phyloP scores from a whole-genome alignment of 2,113 vertebrate species.

The Aphelocoma coerulescens region DNA sequence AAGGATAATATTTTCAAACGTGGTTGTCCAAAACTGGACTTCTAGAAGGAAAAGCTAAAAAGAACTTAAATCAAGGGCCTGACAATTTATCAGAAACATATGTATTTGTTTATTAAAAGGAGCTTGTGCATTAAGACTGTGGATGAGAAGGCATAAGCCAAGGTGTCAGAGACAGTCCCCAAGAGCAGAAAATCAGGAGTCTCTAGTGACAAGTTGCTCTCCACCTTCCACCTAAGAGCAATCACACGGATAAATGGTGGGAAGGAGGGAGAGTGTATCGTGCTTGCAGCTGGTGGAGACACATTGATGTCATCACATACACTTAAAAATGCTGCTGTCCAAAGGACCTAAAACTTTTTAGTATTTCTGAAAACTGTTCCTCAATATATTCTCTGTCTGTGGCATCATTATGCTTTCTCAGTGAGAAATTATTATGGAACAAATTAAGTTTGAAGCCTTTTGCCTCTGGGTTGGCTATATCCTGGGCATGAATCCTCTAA shows the following conservation, averaged over 20 bases:
- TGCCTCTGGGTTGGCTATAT: not conserved
- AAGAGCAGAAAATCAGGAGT: not conserved
- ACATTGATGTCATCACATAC: not conserved
- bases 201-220: not conserved
- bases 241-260: not conserved
- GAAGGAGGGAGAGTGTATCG: not conserved
- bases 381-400: not conserved
- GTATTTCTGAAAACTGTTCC: not conserved
- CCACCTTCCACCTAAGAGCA: not conserved
- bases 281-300: not conserved
- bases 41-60: not conserved
- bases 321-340: not conserved
- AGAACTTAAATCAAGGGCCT: not conserved
- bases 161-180: not conserved
- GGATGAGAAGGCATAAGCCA: not conserved
- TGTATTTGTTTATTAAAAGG: not conserved
- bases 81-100: not conserved
- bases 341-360: not conserved
- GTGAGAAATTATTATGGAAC: not conserved
- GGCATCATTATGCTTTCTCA: not conserved
- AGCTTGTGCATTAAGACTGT: not conserved
- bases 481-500: not conserved
- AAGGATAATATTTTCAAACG: not conserved
- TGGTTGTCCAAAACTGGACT: not conserved
- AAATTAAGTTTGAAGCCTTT: not conserved